Evolutionary conservation across 2,797 vertebrate species (phyloP), one percentile per base, ranked within the genome.

Genomic region (Channa striata): DNA sequence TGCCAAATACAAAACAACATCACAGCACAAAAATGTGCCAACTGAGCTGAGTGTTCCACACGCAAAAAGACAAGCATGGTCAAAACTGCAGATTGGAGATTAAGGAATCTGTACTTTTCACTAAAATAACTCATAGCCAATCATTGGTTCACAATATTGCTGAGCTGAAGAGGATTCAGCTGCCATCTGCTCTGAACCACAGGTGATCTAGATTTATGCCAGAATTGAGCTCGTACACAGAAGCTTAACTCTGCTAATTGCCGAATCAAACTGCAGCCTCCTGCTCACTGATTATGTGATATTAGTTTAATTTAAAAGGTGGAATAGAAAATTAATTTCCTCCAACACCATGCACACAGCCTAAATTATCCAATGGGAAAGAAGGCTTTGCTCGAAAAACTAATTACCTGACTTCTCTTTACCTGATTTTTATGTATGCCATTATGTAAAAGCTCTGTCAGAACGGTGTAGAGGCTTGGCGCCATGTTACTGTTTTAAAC

Each of bases 111-210:
- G 43, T 17, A 4, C 39, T 36, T 73, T 80, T 62, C 4, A 16
- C 60, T 56, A 11, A 3, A 34, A 30, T 20, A 48, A 40, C 82
- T 69, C 87, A 81, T 49, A 46, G 68, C 89, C 88, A 90, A 90
- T 90, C 86, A 57, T 63, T 13, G 48, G 30, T 5, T 58, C 11
- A 6, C 48, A 81, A 88, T 87, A 74, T 34, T 86, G 88, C 89
- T 88, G 87, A 90, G 80, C 83, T 83, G 62, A 62, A 58, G 30
- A 77, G 66, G 75, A 78, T 44, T 81, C 68, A 80, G 85, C 78
- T 40, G 85, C 92, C 93, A 94, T 94, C 93, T 93, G 93, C 23
- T 80, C 65, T 57, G 36, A 77, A 89, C 85, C 81, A 23, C 83
- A 88, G 86, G 91, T 87, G 88, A 88, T 47, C 14, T 0, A 21